Percentiles rank a stretch among this genome's conserved stretches.
These are phyloP conservation scores for Propithecus coquereli DNA, from an alignment of 2,113 vertebrate species.

Conservation along the genomic window DNA sequence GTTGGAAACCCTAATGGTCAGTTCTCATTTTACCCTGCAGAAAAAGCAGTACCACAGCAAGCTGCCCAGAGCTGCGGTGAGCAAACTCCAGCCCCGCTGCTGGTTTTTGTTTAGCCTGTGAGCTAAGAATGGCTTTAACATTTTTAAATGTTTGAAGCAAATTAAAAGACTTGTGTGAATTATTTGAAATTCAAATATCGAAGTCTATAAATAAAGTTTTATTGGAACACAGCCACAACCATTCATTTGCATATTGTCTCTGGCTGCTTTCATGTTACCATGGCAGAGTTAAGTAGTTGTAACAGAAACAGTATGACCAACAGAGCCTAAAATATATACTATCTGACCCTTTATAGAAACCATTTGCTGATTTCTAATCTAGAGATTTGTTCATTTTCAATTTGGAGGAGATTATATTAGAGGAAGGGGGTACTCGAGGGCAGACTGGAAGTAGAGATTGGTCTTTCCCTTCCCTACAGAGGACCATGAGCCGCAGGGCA, in stretches of 20 bases:
- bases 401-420: not conserved
- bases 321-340: not conserved
- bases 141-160: not conserved
- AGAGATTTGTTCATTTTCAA: not conserved
- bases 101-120: not conserved
- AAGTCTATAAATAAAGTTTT: conserved; percentile 32
- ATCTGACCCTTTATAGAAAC: not conserved
- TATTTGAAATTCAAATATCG: conserved; percentile 50
- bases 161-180: not conserved
- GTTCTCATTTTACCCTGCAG: not conserved
- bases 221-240: not conserved
- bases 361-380: not conserved
- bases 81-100: not conserved
- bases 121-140: conserved; percentile 1
- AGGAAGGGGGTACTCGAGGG: not conserved
- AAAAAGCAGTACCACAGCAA: rapidly evolving
- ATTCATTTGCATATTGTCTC: not conserved
- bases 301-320: not conserved
- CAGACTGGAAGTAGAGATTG: not conserved
- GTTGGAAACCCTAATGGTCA: not conserved
- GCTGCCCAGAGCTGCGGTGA: too few species aligned
- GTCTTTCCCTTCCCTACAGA: not conserved
- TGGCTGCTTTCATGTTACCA: not conserved
- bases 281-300: not conserved
- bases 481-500: not conserved